Evolutionary conservation across 1,140 invertebrate species (phyloP), one percentile per base, ranked within the genome.

Genomic region (Orussus abietinus): DNA sequence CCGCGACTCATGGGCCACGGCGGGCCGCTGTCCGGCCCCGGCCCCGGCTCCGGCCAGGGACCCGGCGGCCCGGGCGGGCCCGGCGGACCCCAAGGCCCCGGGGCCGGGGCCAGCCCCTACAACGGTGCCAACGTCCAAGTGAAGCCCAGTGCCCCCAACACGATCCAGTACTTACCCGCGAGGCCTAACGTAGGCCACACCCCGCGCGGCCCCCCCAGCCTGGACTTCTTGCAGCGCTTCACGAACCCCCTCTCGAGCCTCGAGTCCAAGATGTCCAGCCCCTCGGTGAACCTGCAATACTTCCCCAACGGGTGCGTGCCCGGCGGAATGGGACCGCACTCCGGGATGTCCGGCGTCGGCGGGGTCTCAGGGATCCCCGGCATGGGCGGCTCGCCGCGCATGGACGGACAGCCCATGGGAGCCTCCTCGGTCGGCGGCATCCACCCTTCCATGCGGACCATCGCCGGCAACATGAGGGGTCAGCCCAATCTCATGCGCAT

Each of bases 131-230:
- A 89, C 66, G 85, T 92, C 28, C 88, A 92, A 74, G 93, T 97
- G 15, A 96, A 96, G 75, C 87, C 93, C 1, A 95, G 88, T 72
- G 93, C 93, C 2, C 94, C 94, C 0, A 97, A 97, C 68, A 97
- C 94, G 9, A 97, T 98, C 59, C 94, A 97, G 74, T 98, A 98
- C 77, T 81, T 97, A 62, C 94, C 94, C 15, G 90, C 92, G 22
- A 79, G 90, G 71, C 84, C 89, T 7, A 89, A 90, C 57, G 78
- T 84, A 49, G 73, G 76, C 21, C 75, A 82, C 21, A 76, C 81
- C 50, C 75, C 79, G 26, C 77, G 88, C 36, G 84, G 85, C n/a
- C 88, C 89, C 1, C 91, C 92, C 4, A 92, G 90, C 63, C 74
- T 96, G 33, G 92, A 96, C 45, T 96, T 96, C 69, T 77, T 96